These are phyloP conservation scores for Zaprionus capensis DNA, from an alignment of 1,140 invertebrate species.

Conservation along the genomic window DNA sequence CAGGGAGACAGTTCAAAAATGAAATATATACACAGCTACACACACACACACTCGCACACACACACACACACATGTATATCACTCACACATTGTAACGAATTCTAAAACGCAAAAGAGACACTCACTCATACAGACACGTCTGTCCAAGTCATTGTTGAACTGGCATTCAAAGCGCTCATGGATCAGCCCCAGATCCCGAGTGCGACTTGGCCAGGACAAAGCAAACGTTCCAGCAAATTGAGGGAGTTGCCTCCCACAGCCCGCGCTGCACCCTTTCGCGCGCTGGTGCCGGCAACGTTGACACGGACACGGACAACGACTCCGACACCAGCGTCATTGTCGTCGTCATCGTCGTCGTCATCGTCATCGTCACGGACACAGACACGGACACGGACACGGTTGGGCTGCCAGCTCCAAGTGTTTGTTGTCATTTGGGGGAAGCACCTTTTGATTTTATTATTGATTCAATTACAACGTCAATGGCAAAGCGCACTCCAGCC, in stretches of 20 bases:
- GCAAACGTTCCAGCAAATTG: slow-evolving; percentile 1
- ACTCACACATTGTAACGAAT: slow-evolving; percentile 58
- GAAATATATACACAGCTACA: slow-evolving; percentile 70
- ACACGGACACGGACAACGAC: slow-evolving; percentile 48
- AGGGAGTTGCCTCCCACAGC: not conserved
- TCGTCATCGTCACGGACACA: slow-evolving; percentile 16
- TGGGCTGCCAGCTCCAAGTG: slow-evolving; percentile 39
- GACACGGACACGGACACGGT: slow-evolving; percentile 25
- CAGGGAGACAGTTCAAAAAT: slow-evolving; percentile 79
- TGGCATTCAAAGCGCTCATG: slow-evolving; percentile 15
- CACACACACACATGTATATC: slow-evolving; percentile 6
- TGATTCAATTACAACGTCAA: slow-evolving; percentile 78
- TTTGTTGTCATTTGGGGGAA: slow-evolving; percentile 47
- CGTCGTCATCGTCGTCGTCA: not conserved
- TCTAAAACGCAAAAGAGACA: slow-evolving; percentile 73
- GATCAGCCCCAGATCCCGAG: slow-evolving; percentile 5
- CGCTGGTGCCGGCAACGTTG: slow-evolving; percentile 40
- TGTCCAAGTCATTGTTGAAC: slow-evolving; percentile 21
- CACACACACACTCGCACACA: not conserved
- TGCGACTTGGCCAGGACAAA: slow-evolving; percentile 8
- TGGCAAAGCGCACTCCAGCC: slow-evolving; percentile 26
- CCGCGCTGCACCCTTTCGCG: not conserved
- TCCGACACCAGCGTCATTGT: slow-evolving; percentile 9
- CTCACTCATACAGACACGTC: slow-evolving; percentile 32
- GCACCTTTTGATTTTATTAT: slow-evolving; percentile 72